A percentile compares a stretch with the other conserved stretches of the same genome.
phyloP scores from a whole-genome alignment of 2,888 invertebrate species.

The Arge pagana region DNA sequence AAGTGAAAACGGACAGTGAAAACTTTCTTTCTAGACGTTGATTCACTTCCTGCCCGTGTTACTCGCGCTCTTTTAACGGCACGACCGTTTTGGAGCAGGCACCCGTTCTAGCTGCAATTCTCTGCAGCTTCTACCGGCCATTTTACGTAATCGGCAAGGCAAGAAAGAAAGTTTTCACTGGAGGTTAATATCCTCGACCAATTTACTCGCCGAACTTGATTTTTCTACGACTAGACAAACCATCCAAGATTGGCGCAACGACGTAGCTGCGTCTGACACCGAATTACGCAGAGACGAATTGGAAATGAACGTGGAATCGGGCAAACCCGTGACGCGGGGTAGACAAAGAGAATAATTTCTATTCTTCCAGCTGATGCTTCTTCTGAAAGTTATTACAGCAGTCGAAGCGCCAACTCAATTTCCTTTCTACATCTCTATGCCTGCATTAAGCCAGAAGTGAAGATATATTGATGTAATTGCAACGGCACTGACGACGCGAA shows the following conservation, averaged over 20 bases:
- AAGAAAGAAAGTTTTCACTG: slow-evolving; percentile 56
- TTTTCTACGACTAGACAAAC: background rate
- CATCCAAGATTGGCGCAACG: too few species aligned
- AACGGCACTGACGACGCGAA: too few species aligned
- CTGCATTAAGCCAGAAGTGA: too few species aligned
- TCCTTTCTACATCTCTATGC: too few species aligned
- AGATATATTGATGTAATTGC: too few species aligned
- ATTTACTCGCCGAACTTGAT: slow-evolving; percentile 13
- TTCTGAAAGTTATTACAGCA: too few species aligned
- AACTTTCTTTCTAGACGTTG: slow-evolving; percentile 56
- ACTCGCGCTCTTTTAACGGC: slow-evolving; percentile 43
- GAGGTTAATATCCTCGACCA: slow-evolving; percentile 55
- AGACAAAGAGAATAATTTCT: background rate
- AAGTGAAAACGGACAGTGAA: slow-evolving; percentile 56
- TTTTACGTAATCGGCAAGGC: slow-evolving; percentile 51
- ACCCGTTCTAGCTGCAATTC: slow-evolving; percentile 44
- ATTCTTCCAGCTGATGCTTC: too few species aligned
- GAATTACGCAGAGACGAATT: too few species aligned
- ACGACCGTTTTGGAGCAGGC: too few species aligned
- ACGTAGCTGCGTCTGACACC: too few species aligned
- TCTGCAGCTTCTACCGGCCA: slow-evolving; percentile 47
- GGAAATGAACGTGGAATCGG: background rate
- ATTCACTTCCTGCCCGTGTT: slow-evolving; percentile 58
- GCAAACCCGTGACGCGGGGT: background rate
- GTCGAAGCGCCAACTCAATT: too few species aligned